Percentiles rank a stretch among this genome's conserved stretches.
phyloP scores from a whole-genome alignment of 1,140 invertebrate species.

The Drosophila ohnishii region DNA sequence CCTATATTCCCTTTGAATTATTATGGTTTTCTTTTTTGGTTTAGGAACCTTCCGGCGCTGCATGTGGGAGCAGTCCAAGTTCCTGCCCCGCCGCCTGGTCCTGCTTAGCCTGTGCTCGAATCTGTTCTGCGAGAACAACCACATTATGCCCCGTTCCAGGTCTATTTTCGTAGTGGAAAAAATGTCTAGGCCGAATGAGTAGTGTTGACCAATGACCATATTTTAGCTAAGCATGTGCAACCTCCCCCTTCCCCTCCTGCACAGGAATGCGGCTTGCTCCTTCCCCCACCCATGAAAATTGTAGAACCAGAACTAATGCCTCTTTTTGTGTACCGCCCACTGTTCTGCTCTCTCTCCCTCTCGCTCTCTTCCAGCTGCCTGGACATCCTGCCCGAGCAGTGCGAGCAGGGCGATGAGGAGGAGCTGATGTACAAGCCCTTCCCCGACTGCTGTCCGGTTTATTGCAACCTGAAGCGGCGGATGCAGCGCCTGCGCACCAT shows the following conservation, averaged over 20 bases:
- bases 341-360: neutral
- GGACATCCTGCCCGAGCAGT: slow-evolving; percentile 80
- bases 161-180: slow-evolving; percentile 83
- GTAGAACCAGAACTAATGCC: slow-evolving; percentile 47
- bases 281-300: neutral
- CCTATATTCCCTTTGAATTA: too few species aligned
- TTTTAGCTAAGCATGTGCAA: slow-evolving; percentile 42
- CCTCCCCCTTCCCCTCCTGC: neutral
- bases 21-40: neutral
- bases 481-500: slow-evolving; percentile 78
- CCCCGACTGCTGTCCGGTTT: slow-evolving; percentile 80
- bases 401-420: slow-evolving; percentile 80
- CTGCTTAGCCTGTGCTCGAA: slow-evolving; percentile 76
- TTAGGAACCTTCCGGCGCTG: slow-evolving; percentile 78
- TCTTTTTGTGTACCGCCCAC: neutral
- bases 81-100: slow-evolving; percentile 74
- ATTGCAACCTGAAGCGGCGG: slow-evolving; percentile 79
- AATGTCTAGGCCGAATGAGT: slow-evolving; percentile 82
- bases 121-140: slow-evolving; percentile 81
- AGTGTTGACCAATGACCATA: slow-evolving; percentile 58
- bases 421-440: slow-evolving; percentile 82
- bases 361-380: slow-evolving; percentile 61
- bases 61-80: slow-evolving; percentile 82
- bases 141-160: slow-evolving; percentile 78
- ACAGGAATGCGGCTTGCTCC: slow-evolving; percentile 20